Evolutionary conservation across 1,140 invertebrate genomes (phyloP).

Genomic region (Papilio machaon): DNA sequence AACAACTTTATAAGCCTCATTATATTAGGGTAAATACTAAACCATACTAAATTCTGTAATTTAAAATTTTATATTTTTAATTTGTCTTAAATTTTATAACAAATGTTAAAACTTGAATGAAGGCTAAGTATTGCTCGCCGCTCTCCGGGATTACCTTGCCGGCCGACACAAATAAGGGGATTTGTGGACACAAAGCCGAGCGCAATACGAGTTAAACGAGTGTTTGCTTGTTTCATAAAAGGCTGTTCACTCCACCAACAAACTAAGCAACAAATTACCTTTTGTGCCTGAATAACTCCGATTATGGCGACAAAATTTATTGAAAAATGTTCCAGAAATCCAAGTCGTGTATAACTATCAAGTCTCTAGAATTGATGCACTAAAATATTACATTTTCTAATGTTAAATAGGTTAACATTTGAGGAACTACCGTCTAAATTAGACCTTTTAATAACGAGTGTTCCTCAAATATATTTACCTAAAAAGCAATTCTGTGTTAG

Average conservation of each 20-base stretch:
- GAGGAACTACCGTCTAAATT: not conserved
- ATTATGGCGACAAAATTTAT: not conserved
- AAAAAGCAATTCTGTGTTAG: not conserved
- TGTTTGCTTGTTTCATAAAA: not conserved
- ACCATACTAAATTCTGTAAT: not conserved
- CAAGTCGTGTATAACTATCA: too few relatives aligned
- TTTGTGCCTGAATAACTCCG: too few relatives aligned
- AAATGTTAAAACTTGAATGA: not conserved
- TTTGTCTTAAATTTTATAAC: too few relatives aligned
- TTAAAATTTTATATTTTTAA: too few relatives aligned
- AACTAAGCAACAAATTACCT: not conserved
- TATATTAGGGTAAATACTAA: not conserved
- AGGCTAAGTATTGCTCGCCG: not conserved
- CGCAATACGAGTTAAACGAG: conserved; percentile 5
- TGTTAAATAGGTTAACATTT: not conserved
- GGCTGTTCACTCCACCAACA: not conserved
- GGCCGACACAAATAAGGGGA: conserved; percentile 9
- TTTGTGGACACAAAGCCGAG: conserved; percentile 3
- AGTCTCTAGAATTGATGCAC: too few relatives aligned
- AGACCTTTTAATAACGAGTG: not conserved
- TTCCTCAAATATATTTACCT: not conserved
- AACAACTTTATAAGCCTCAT: not conserved
- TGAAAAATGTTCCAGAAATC: too few relatives aligned
- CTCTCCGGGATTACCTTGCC: conserved; percentile 2
- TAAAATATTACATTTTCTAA: too few relatives aligned